A percentile compares a stretch with the other conserved stretches of the same genome.
Conservation (phyloP, 2,888 invertebrate genomes). For the Gastracanthus pulcherrimus region DNA sequence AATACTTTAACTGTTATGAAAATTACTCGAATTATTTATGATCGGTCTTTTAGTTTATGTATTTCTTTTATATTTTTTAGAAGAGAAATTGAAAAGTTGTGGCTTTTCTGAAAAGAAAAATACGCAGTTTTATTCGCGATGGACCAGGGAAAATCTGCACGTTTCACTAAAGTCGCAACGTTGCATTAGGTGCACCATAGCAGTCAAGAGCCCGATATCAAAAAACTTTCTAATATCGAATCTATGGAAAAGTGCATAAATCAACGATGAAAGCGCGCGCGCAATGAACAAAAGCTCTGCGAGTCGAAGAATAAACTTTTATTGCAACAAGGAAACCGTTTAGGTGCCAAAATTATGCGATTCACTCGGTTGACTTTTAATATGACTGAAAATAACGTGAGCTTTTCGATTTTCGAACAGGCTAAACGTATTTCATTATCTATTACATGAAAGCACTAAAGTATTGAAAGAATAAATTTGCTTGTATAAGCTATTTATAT, state of each 20-base stretch:
- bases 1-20: too few relatives aligned
- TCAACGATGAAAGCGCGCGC: background rate
- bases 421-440: too few relatives aligned
- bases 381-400: background rate
- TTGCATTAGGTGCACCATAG: background rate
- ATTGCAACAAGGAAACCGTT: slow-evolving; percentile 5
- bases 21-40: too few relatives aligned
- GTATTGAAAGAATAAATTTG: too few relatives aligned
- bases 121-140: background rate
- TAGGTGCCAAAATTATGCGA: background rate
- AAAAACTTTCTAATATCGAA: slow-evolving; percentile 36
- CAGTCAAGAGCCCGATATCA: background rate
- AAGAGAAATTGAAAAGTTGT: too few relatives aligned
- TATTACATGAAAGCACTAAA: too few relatives aligned
- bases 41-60: too few relatives aligned
- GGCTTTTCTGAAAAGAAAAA: too few relatives aligned
- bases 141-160: background rate
- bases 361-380: background rate
- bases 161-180: background rate
- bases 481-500: too few relatives aligned
- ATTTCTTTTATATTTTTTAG: too few relatives aligned
- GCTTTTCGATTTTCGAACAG: too few relatives aligned
- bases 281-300: too few relatives aligned
- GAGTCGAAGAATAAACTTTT: slow-evolving; percentile 18
- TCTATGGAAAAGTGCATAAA: slow-evolving; percentile 14